Evolutionary conservation across 2,113 vertebrate genomes (phyloP).

Genomic region (Hippocampus comes): DNA sequence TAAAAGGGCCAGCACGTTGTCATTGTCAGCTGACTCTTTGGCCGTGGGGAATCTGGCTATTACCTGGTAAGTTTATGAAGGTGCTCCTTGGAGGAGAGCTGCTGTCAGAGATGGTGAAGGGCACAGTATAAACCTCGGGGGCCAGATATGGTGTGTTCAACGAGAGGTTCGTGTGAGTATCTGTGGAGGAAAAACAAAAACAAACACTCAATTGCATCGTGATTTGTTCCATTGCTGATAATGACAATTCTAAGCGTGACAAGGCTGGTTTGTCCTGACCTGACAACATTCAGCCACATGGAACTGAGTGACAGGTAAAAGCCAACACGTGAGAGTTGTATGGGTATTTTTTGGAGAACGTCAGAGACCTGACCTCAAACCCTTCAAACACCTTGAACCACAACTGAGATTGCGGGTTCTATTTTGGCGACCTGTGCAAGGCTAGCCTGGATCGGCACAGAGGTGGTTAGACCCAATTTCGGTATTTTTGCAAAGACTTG

Average conservation of each 20-base stretch:
- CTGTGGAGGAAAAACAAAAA: slow-evolving; percentile 56
- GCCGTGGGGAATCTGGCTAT: slow-evolving; percentile 23
- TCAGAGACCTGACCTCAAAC: background rate
- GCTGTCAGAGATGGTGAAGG: slow-evolving; percentile 76
- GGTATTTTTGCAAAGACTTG: too few species aligned
- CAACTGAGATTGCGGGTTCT: background rate
- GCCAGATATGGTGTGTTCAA: slow-evolving; percentile 76
- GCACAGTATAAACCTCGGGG: slow-evolving; percentile 73
- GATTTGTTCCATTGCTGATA: background rate
- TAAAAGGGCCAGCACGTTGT: too few species aligned
- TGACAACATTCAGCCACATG: background rate
- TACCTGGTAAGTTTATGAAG: slow-evolving; percentile 77
- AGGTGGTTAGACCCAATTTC: too few species aligned
- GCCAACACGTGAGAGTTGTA: too few species aligned
- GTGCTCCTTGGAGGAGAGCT: slow-evolving; percentile 71
- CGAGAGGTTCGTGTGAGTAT: slow-evolving; percentile 78
- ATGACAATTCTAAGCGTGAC: background rate
- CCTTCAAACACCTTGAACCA: background rate
- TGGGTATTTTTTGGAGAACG: background rate
- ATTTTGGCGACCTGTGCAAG: too few species aligned
- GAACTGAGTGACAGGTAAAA: background rate
- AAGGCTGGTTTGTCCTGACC: background rate
- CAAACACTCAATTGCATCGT: background rate
- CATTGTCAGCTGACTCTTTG: slow-evolving; percentile 10
- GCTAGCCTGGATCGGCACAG: too few species aligned